Base-by-base conservation (phyloP, 2,113 vertebrate genomes). In the Sinocyclocheilus rhinocerous region DNA sequence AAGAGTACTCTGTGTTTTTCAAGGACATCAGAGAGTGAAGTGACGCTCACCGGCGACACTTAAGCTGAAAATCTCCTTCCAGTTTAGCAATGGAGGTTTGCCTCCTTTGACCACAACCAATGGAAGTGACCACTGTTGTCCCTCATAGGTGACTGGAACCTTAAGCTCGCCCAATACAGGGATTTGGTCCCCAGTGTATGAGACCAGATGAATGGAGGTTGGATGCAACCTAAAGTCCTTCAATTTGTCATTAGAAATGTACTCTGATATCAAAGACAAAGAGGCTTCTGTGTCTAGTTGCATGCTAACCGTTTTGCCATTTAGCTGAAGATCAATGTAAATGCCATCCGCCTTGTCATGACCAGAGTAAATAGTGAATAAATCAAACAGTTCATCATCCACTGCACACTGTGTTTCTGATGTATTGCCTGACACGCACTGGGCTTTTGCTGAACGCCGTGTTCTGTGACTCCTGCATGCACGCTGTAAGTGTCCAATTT, bases 311-410 rank as follows among this genome's bases (percentile, higher is more conserved):
- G 1, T 29, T 61, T 6, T 73, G 18, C 82, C 63, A 55, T 10
- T 7, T 52, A 78, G 12, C 16, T 70, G 6, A 10, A 79, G 22
- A 55, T 78, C 26, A 9, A 73, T 15, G 18, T 45, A 72, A 84
- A 84, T 72, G 5, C 39, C 50, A 70, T 81, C 52, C 11, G 11
- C 29, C 24, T 61, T 70, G 24, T 45, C 39, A 63, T 78, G 73
- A n/a, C 80, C 73, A 72, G 50, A 29, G 78, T 83, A 88, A 3
- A 78, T 33, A 16, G 84, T 83, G 22, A 78, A 86, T 63, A 88
- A 15, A 20, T 78, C 63, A 29, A 88, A 65, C 26, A 29, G 52
- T 26, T 83, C 73, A 45, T 76, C 59, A n/a, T 83, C 18, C 57
- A 39, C 36, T 42, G 70, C 9, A 22, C 70, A 6, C 70, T 12